These are phyloP conservation scores for Drosophila atripex DNA, from an alignment of 2,888 invertebrate genomes.

Conservation along the genomic window DNA sequence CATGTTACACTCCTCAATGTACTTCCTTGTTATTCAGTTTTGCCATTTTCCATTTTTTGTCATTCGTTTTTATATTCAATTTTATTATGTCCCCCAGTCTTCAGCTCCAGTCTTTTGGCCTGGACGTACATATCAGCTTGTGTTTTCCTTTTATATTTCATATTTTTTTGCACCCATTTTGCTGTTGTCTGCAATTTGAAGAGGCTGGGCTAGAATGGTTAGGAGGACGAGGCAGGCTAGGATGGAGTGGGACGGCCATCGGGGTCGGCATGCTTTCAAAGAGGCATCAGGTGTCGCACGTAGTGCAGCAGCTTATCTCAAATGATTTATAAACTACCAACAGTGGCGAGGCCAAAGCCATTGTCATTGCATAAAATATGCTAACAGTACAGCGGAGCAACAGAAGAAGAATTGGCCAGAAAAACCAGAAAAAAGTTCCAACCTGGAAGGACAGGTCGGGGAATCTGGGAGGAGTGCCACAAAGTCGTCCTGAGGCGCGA, in stretches of 20 bases:
- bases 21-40: conserved; percentile 9
- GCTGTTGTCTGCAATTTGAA: conserved; percentile 72
- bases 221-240: neutral
- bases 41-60: conserved; percentile 11
- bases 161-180: conserved; percentile 70
- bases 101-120: neutral
- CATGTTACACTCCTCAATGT: conserved; percentile 2
- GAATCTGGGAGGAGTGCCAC: neutral
- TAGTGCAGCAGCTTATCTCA: conserved; percentile 82
- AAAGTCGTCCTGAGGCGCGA: neutral
- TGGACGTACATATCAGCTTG: conserved; percentile 14
- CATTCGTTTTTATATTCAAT: conserved; percentile 55
- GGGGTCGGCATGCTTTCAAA: conserved; percentile 70
- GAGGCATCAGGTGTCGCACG: conserved; percentile 82
- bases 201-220: conserved; percentile 27
- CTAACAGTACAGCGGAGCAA: conserved; percentile 61
- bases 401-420: conserved; percentile 29
- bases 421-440: conserved; percentile 27
- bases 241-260: conserved; percentile 11
- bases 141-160: conserved; percentile 49
- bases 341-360: conserved; percentile 82
- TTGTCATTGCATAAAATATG: conserved; percentile 83
- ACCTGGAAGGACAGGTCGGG: conserved; percentile 8
- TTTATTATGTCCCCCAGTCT: conserved; percentile 55
- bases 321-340: conserved; percentile 83